Base-by-base conservation (phyloP, 2,888 invertebrate species). In the Strigamia transsilvanica region DNA sequence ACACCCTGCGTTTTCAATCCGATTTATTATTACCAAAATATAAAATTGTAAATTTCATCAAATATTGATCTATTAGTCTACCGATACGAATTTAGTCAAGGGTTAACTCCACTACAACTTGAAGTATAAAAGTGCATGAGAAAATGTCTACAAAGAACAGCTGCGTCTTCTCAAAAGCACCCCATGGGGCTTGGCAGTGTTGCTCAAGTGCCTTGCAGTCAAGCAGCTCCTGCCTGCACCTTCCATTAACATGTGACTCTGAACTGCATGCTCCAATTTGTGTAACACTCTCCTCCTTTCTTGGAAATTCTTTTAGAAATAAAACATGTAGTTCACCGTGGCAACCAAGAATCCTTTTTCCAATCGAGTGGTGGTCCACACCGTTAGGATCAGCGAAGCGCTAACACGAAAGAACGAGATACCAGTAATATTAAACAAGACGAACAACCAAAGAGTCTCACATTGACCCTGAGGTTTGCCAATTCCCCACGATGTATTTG, bases 241-340 rank as follows among this genome's bases (percentile, higher is more conserved):
- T 73, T 73, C 73, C 73, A 73, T 73, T 73, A 73, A 73, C 73
- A 73, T 73, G 73, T 73, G 73, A 73, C 73, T 73, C 73, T n/a
- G 13, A 27, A 32, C 73, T 15, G 73, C 32, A 12, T 73, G 73
- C 27, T 27, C 15, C 73, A 27, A 73, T 73, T 73, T 27, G 73
- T 73, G 18, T 18, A 56, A n/a, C 15, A 56, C 56, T 18, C n/a
- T 21, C 12, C 13, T 73, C n/a, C n/a, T 27, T 12, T 23, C 21
- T 12, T 23, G 23, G 2, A 12, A 66, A 23, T 23, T 51, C n/a
- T n/a, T 51, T 56, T 18, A 56, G 4, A 6, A 51, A 18, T 18
- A 73, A 27, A 5, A 13, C 6, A 12, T 32, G 32, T 27, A 27
- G 27, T 27, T 73, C n/a, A 27, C 27, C 27, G 23, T 10, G n/a